Base-by-base conservation (phyloP, 2,113 vertebrate genomes). In the Trochalopteron elliotii region DNA sequence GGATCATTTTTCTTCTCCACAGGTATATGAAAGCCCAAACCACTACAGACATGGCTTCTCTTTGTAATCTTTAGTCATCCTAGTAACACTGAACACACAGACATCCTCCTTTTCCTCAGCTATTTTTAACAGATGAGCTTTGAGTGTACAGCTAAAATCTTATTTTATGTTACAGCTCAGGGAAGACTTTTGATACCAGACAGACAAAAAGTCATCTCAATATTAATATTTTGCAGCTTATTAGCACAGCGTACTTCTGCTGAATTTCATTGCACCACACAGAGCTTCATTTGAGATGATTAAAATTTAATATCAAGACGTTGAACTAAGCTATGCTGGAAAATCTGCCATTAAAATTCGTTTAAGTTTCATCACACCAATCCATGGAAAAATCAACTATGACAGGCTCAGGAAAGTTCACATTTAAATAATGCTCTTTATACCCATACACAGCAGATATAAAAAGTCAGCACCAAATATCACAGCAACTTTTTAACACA, bases 341-440 rank as follows among this genome's bases (percentile, higher is more conserved):
- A 94, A 96, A 81, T 88, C 68, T 89, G 85, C 40, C 61, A 35
- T 90, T 91, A 93, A 88, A 90, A 88, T 94, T 94, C 44, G 19
- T 94, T 72, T 90, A 93, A 89, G 44, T 86, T 50, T 94, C 78
- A 92, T 93, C 74, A 65, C 55, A 97, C 53, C 86, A 95, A 85
- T 86, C 95, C 94, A 72, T 56, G 52, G 50, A 69, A 96, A 90
- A 91, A 88, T 87, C 35, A 74, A 28, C 63, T 79, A 65, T 59
- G 94, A 82, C 64, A 96, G 45, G 45, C 74, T 94, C 65, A 39
- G 78, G 77, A 94, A 91, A 94, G 67, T 81, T 87, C 75, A 61
- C 35, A 95, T 96, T 96, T 84, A 94, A 81, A 85, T 88, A 79
- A 87, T 60, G 49, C 7, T 93, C 70, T 92, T 93, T 84, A 65